A percentile compares a stretch with the other conserved stretches of the same genome.
Evolutionary conservation across 2,888 invertebrate species (phyloP).

Genomic region (Euphydryas editha): DNA sequence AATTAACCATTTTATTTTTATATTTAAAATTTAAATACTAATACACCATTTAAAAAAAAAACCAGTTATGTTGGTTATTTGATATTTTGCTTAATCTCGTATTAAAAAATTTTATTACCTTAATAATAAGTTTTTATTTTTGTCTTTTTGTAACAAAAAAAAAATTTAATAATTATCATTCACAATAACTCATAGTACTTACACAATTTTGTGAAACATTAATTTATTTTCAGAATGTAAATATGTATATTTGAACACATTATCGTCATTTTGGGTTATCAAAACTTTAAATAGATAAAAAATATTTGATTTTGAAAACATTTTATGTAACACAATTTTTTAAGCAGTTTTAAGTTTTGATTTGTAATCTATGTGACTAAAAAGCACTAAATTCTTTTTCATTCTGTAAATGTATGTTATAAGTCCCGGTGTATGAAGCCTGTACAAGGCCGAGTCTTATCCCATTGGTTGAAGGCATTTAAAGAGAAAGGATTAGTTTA

Average conservation of each 20-base stretch:
- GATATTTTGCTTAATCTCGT: background rate
- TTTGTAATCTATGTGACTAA: background rate
- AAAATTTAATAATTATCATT: no score
- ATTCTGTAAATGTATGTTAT: no score
- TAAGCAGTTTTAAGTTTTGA: background rate
- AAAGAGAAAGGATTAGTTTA: conserved; percentile 20
- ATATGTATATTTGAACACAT: background rate
- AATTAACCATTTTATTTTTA: conserved; percentile 8
- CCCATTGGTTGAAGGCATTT: conserved; percentile 22
- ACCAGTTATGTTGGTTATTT: conserved; percentile 1
- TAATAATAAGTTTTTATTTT: no score
- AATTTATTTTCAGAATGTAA: background rate
- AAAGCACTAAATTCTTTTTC: no score
- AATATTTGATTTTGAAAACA: background rate
- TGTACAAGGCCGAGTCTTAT: conserved; percentile 13
- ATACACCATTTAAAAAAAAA: background rate
- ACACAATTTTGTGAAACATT: no score
- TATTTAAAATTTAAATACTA: conserved; percentile 2
- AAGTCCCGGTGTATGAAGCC: background rate
- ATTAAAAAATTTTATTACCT: background rate
- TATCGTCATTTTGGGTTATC: background rate
- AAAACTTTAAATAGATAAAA: background rate
- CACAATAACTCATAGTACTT: no score
- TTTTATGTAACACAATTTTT: background rate
- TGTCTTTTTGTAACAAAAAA: no score